phyloP scores from a whole-genome alignment of 2,888 invertebrate species.

The Heliconius erato region DNA sequence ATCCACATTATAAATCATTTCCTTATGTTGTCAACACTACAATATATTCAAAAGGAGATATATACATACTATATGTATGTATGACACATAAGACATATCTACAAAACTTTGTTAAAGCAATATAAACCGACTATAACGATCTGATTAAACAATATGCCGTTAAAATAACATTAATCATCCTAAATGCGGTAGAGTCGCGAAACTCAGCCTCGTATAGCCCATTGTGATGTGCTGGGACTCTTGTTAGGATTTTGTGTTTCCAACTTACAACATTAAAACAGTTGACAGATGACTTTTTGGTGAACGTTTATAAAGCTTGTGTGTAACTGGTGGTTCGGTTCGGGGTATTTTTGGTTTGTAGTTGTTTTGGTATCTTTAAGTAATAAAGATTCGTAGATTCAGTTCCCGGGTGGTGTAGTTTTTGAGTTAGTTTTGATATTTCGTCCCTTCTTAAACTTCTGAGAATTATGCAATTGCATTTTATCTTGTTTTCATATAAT shows the following conservation, averaged over 20 bases:
- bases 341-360: neutral
- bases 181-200: conserved; percentile 56
- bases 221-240: conserved; percentile 38
- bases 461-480: no score
- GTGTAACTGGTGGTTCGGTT: neutral
- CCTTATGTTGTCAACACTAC: neutral
- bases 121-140: conserved; percentile 22
- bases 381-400: neutral
- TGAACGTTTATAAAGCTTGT: conserved; percentile 8
- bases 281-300: conserved; percentile 39
- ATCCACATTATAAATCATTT: neutral
- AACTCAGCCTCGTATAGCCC: conserved; percentile 12
- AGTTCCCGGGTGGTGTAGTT: neutral
- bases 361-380: no score
- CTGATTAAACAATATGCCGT: conserved; percentile 68
- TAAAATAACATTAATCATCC: conserved; percentile 71
- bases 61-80: neutral
- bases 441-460: no score
- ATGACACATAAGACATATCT: neutral
- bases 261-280: conserved; percentile 36
- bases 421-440: neutral
- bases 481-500: no score
- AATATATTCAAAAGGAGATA: neutral
- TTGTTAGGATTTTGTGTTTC: conserved; percentile 38
- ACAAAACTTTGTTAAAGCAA: conserved; percentile 11